Percentiles rank a stretch among this genome's conserved stretches.
These are phyloP conservation scores for Calephelis nemesis DNA, from an alignment of 1,140 invertebrate species.

Conservation along the genomic window DNA sequence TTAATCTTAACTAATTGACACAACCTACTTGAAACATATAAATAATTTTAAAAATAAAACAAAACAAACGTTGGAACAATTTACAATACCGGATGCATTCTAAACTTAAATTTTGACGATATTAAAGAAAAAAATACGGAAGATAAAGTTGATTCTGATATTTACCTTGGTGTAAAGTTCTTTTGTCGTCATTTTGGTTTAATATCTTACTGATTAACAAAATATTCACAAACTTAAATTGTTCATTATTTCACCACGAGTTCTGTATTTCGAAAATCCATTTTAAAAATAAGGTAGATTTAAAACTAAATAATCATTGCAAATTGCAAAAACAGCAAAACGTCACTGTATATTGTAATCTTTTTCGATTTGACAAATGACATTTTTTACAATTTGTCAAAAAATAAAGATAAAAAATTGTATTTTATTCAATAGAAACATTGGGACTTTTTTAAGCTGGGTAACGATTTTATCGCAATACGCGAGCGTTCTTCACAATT, in stretches of 20 bases:
- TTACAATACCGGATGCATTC: not conserved
- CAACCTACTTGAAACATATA: not conserved
- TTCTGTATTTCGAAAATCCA: slow-evolving; percentile 57
- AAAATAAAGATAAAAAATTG: not conserved
- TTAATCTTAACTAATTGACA: slow-evolving; percentile 15
- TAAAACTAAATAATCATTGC: slow-evolving; percentile 56
- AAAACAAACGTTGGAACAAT: not conserved
- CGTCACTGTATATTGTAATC: slow-evolving; percentile 57
- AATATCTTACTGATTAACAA: slow-evolving; percentile 32
- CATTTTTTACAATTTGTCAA: slow-evolving; percentile 43
- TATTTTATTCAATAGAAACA: not conserved
- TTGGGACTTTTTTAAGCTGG: not conserved
- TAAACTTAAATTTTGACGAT: slow-evolving; percentile 28
- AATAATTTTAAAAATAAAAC: not conserved
- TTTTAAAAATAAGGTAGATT: slow-evolving; percentile 71
- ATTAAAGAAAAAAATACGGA: slow-evolving; percentile 20
- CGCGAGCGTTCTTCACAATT: not conserved
- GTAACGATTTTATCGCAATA: slow-evolving; percentile 2
- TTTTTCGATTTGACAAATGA: slow-evolving; percentile 56
- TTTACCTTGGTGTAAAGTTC: slow-evolving; percentile 79
- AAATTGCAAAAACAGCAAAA: slow-evolving; percentile 54
- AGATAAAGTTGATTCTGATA: slow-evolving; percentile 38
- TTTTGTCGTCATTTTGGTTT: slow-evolving; percentile 73
- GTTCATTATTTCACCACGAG: slow-evolving; percentile 63
- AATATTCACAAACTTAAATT: slow-evolving; percentile 40